A percentile compares a stretch with the other conserved stretches of the same genome.
These are phyloP conservation scores for Augochlora pura DNA, from an alignment of 1,140 invertebrate species.

Conservation along the genomic window DNA sequence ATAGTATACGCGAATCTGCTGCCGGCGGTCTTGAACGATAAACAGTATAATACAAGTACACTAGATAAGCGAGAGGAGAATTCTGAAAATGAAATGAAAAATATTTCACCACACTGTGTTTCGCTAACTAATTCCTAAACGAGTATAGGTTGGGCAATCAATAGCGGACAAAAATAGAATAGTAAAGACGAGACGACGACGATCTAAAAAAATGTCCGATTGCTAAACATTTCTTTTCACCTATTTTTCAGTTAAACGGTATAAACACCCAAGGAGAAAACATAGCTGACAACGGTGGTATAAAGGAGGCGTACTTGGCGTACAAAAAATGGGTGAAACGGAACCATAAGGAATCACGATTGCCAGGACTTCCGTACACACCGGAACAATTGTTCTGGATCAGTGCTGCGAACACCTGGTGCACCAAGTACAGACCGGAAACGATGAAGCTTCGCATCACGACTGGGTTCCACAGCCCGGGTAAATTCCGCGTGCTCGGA, in stretches of 20 bases:
- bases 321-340: constrained; percentile 86
- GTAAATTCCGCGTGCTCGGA: constrained; percentile 91
- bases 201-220: no score
- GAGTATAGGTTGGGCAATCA: no score
- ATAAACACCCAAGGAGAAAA: constrained; percentile 95
- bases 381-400: constrained; percentile 90
- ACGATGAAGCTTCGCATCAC: constrained; percentile 87
- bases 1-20: no score
- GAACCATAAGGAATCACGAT: constrained; percentile 83
- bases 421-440: constrained; percentile 85
- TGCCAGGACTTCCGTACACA: constrained; percentile 83
- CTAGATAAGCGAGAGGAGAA: no score
- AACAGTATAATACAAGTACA: no score
- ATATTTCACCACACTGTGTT: no score
- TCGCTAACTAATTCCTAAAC: no score
- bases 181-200: no score
- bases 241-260: constrained; percentile 87
- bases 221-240: constrained; percentile 28
- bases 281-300: constrained; percentile 94
- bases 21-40: no score
- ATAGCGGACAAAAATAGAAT: no score
- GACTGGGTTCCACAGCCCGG: constrained; percentile 89
- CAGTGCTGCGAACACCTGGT: constrained; percentile 86
- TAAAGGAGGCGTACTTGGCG: constrained; percentile 92
- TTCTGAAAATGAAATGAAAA: no score